Percentiles rank a stretch among this genome's conserved stretches.
phyloP scores from a whole-genome alignment of 2,888 invertebrate genomes.

The Melieria picta region DNA sequence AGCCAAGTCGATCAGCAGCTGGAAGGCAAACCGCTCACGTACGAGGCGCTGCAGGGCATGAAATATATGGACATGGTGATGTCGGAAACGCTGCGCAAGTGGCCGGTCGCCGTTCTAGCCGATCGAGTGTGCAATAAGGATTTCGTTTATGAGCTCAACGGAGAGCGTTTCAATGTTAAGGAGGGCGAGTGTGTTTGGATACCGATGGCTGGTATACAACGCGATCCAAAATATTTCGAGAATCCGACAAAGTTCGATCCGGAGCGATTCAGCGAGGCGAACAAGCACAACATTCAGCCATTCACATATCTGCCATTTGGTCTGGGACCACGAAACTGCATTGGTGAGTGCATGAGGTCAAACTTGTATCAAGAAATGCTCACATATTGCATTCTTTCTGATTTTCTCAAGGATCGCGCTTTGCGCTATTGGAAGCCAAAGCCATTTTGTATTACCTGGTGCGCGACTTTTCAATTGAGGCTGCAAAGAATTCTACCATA shows the following conservation, averaged over 20 bases:
- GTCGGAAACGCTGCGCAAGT: slow-evolving; percentile 68
- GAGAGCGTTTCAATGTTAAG: slow-evolving; percentile 54
- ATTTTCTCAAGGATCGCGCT: slow-evolving; percentile 55
- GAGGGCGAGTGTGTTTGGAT: slow-evolving; percentile 56
- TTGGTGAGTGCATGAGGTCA: slow-evolving; percentile 63
- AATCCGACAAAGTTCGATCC: slow-evolving; percentile 71
- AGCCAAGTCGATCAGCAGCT: slow-evolving; percentile 65
- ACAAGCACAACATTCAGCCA: slow-evolving; percentile 67
- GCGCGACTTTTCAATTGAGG: slow-evolving; percentile 53
- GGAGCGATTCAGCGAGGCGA: slow-evolving; percentile 70
- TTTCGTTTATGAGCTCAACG: slow-evolving; percentile 62
- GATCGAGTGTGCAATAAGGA: slow-evolving; percentile 70
- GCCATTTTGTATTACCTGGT: slow-evolving; percentile 58
- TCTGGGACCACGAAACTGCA: slow-evolving; percentile 72
- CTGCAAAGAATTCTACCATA: slow-evolving; percentile 52
- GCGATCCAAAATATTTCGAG: slow-evolving; percentile 68
- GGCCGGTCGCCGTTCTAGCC: slow-evolving; percentile 67
- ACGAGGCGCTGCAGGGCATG: slow-evolving; percentile 70
- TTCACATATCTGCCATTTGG: slow-evolving; percentile 70
- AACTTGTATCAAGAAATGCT: too few species aligned
- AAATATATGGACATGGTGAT: slow-evolving; percentile 71
- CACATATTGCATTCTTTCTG: too few species aligned
- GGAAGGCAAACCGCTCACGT: slow-evolving; percentile 68
- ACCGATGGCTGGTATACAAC: slow-evolving; percentile 67
- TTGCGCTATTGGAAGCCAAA: slow-evolving; percentile 62